phyloP scores from a whole-genome alignment of 2,888 invertebrate genomes.

The Agrochola litura region DNA sequence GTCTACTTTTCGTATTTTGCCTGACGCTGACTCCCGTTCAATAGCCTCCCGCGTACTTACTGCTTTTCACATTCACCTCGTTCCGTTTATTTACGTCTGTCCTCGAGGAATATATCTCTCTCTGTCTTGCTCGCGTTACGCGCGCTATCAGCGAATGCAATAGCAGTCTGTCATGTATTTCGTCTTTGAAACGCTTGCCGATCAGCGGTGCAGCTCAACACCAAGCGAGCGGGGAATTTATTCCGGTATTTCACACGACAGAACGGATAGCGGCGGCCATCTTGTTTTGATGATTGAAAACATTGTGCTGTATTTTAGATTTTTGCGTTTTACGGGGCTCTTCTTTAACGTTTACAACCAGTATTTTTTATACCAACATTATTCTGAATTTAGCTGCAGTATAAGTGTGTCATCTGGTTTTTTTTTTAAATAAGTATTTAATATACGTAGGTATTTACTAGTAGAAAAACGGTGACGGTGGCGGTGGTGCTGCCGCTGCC shows the following conservation, averaged over 20 bases:
- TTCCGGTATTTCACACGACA: constrained; percentile 79
- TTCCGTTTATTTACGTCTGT: constrained; percentile 69
- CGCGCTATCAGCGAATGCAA: constrained; percentile 66
- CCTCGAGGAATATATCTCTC: constrained; percentile 65
- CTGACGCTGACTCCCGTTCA: constrained; percentile 71
- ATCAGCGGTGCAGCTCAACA: constrained; percentile 71
- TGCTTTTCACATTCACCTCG: constrained; percentile 83
- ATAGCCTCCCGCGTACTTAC: constrained; percentile 75
- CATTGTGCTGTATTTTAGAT: constrained; percentile 27
- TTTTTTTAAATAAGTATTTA: not conserved
- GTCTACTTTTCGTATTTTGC: constrained; percentile 11
- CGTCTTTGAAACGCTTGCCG: constrained; percentile 68
- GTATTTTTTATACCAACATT: not conserved
- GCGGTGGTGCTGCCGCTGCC: not conserved
- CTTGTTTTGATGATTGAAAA: constrained; percentile 69
- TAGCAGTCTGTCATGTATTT: constrained; percentile 64
- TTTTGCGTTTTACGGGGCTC: constrained; percentile 2
- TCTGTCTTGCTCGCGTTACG: constrained; percentile 67
- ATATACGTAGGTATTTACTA: not conserved
- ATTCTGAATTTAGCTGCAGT: not conserved
- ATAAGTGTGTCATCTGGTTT: not conserved
- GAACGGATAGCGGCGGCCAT: constrained; percentile 78
- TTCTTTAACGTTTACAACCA: not conserved
- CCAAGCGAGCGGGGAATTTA: constrained; percentile 79
- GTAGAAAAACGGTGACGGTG: not conserved